Base-by-base conservation (phyloP, 2,888 invertebrate species). In the Tetheella fluctuosa region DNA sequence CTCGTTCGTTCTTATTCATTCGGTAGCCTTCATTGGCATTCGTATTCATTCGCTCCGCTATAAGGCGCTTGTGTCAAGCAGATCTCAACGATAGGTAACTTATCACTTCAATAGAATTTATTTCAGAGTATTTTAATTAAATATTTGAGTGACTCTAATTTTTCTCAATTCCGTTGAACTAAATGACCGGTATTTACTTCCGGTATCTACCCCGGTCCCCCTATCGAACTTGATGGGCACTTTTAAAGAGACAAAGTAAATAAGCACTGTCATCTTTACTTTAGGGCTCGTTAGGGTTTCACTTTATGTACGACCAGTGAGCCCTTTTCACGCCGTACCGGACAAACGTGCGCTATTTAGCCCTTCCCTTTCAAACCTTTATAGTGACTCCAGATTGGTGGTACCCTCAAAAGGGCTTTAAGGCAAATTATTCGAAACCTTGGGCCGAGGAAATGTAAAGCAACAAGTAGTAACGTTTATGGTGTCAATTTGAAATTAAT, bases 301-400 rank as follows among this genome's bases (percentile, higher is more conserved):
- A 69, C 63, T 79, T 71, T 73, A 73, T 73, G 72, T 73, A 64
- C 70, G 68, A 70, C 66, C 69, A 62, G 67, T 65, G 63, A 65
- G 66, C 67, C 74, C 77, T 75, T 79, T 79, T 79, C 71, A 74
- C 72, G 66, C 67, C 67, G 66, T 59, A 62, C 71, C 70, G 74
- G 71, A 78, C 73, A 79, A 80, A 81, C 76, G 75, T 59, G 68
- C 56, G 70, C 74, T 75, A 81, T 81, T 79, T 77, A 79, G 74
- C 61, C 61, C 60, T 59, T 68, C 71, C 74, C 74, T 73, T 77
- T 76, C 74, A 73, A 73, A 61, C 70, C 54, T 61, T 68, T 61
- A 61, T 63, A 62, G 70, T 69, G 68, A 68, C 69, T 71, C 71
- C 67, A 72, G 64, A 71, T 69, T 72, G 64, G 66, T 34, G 8